phyloP scores from a whole-genome alignment of 2,113 vertebrate species.

The Caranx melampygus region DNA sequence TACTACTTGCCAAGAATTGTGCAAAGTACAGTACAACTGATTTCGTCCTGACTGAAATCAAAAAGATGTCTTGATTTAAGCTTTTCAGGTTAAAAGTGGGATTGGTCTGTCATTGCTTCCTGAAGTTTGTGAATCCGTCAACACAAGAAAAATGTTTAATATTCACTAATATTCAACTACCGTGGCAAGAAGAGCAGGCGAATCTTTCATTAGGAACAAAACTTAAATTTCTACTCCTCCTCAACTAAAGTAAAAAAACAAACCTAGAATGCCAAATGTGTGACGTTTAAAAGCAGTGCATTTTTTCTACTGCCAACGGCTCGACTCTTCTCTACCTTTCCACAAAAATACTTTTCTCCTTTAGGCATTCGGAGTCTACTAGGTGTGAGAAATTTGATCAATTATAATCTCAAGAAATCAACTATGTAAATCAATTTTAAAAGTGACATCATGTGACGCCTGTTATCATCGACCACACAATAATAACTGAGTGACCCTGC shows the following conservation, averaged over 20 bases:
- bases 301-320: neutral
- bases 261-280: slow-evolving; percentile 26
- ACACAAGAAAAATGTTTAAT: slow-evolving; percentile 1
- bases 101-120: slow-evolving; percentile 26
- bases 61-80: slow-evolving; percentile 24
- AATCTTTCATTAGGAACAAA: slow-evolving; percentile 27
- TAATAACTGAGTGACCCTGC: slow-evolving; percentile 8
- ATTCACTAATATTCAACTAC: neutral
- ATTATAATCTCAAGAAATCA: slow-evolving; percentile 39
- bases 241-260: slow-evolving; percentile 22
- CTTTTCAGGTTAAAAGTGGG: slow-evolving; percentile 19
- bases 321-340: slow-evolving; percentile 22
- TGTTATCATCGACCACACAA: slow-evolving; percentile 9
- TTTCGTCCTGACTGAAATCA: slow-evolving; percentile 62
- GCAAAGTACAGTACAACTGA: slow-evolving; percentile 71
- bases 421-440: slow-evolving; percentile 36
- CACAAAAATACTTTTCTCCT: slow-evolving; percentile 70
- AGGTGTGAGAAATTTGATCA: slow-evolving; percentile 17
- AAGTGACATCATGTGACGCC: slow-evolving; percentile 22
- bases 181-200: neutral
- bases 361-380: slow-evolving; percentile 45
- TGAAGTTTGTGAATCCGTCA: slow-evolving; percentile 27
- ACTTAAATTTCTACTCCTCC: neutral
- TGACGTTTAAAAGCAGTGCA: slow-evolving; percentile 35
- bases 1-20: slow-evolving; percentile 71